These are phyloP conservation scores for Carettochelys insculpta DNA, from an alignment of 2,113 vertebrate species.

Conservation along the genomic window DNA sequence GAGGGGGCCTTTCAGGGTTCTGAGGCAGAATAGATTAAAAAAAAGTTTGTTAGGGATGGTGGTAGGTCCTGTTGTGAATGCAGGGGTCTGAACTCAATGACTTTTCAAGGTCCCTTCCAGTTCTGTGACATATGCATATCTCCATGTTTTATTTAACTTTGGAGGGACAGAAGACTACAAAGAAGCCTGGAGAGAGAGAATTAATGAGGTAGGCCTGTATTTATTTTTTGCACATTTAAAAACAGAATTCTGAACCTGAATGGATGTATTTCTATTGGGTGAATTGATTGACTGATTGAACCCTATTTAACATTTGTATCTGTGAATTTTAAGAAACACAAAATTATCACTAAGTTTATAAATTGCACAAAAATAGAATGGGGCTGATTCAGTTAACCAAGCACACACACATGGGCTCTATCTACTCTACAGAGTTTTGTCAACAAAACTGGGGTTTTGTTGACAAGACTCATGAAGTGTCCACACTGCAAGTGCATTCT, in stretches of 20 bases:
- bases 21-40: too few species aligned
- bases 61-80: too few species aligned
- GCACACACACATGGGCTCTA: background rate
- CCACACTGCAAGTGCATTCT: too few species aligned
- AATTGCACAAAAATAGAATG: background rate
- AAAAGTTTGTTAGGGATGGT: too few species aligned
- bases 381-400: background rate
- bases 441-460: too few species aligned
- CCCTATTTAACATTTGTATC: background rate
- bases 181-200: background rate
- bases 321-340: background rate
- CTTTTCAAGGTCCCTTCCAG: too few species aligned
- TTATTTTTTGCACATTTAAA: background rate
- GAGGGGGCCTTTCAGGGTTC: too few species aligned
- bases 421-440: too few species aligned
- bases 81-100: too few species aligned
- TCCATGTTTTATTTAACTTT: too few species aligned
- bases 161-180: background rate
- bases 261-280: background rate
- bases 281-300: background rate
- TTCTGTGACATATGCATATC: too few species aligned
- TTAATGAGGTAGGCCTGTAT: background rate
- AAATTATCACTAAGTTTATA: background rate
- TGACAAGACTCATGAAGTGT: too few species aligned
- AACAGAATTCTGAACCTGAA: background rate